Evolutionary conservation across 1,140 invertebrate species (phyloP), one percentile per base, ranked within the genome.

Genomic region (Dreissena polymorpha): DNA sequence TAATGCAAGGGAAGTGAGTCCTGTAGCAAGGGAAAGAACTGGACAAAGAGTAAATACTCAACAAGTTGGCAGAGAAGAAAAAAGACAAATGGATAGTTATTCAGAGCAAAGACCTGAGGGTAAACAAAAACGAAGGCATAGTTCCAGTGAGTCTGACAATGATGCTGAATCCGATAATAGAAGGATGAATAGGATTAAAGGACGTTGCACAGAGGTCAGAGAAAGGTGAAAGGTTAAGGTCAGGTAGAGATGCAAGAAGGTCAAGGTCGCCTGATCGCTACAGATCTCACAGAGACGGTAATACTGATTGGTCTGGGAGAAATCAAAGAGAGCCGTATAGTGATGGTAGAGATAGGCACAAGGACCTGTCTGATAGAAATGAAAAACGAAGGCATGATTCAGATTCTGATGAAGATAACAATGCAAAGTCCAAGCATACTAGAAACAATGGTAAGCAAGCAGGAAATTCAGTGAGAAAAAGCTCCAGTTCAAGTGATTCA

Each of bases 1-100:
- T 50, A 78, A 27, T 55, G 53, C 50, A 78, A 78, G 67, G 67
- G 76, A 78, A 53, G 21, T 23, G 25, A 78, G 50, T 60, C 50
- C 76, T 16, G 50, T 39, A 39, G 39, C 39, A 39, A 39, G 50
- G 14, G 55, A 63, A 18, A 23, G 73, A 69, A 29, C 16, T 57
- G 50, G 60, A 10, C 49, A 77, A n/a, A 53, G 60, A 21, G 21
- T 10, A 39, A n/a, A 39, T 5, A 79, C 14, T n/a, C 21, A 49
- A 10, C 18, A 65, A n/a, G 23, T 27, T 49, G 14, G 39, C 70
- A 23, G 60, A 10, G 67, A 70, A 39, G 21, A 67, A 12, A 49
- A 71, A 18, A 27, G 23, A 39, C 39, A 39, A 10, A 68, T 25
- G 29, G 23, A 63, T 23, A 76, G 53, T 63, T 16, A 69, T 55